Conservation (phyloP, 2,113 vertebrate genomes). For the Fukomys damarensis region DNA sequence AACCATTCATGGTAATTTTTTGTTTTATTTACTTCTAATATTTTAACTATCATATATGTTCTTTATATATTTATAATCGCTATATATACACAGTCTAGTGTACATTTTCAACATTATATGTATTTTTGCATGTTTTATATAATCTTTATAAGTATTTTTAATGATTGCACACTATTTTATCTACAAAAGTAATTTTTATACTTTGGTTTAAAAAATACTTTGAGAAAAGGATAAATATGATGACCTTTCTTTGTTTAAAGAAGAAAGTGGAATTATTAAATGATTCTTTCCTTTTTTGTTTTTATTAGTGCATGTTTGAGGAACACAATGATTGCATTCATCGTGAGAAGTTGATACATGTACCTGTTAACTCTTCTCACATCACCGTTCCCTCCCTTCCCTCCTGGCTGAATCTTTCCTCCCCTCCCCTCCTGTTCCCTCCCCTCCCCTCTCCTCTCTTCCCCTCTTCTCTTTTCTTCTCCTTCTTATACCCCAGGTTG, state of each 20-base stretch:
- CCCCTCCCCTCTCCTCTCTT: no score
- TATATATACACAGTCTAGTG: not conserved
- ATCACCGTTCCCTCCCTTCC: not conserved
- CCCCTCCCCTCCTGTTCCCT: not conserved
- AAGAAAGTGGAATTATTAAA: not conserved
- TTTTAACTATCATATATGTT: not conserved
- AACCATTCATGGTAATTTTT: not conserved
- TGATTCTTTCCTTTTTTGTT: not conserved
- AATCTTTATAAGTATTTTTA: not conserved
- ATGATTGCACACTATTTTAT: not conserved
- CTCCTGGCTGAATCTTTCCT: not conserved
- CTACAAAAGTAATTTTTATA: not conserved
- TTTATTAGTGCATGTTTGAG: not conserved
- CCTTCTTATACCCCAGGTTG: not conserved
- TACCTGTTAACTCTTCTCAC: not conserved
- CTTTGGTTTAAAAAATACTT: constrained; percentile 22
- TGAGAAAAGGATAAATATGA: not conserved
- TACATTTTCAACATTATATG: not conserved
- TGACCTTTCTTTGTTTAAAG: not conserved
- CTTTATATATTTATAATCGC: not conserved
- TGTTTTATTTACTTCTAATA: not conserved
- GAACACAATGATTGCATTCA: not conserved
- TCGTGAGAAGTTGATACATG: not conserved
- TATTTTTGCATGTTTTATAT: not conserved
- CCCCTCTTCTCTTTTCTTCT: no score